These are phyloP conservation scores for Amaurobius ferox DNA, from an alignment of 2,888 invertebrate genomes.

Conservation along the genomic window DNA sequence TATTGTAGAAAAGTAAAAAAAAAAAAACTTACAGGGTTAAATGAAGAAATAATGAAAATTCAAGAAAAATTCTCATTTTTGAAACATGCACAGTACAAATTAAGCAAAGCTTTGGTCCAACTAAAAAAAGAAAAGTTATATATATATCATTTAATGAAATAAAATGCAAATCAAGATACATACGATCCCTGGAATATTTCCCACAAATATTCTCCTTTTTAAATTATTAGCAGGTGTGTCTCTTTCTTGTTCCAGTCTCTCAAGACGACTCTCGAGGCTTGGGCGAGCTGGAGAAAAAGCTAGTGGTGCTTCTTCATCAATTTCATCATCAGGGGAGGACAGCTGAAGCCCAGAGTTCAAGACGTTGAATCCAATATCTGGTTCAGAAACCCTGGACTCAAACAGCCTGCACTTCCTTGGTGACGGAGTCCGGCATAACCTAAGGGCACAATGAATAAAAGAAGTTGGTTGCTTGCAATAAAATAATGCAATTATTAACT, in stretches of 20 bases:
- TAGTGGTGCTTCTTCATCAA: slow-evolving; percentile 54
- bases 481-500: too few species aligned
- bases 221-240: slow-evolving; percentile 52
- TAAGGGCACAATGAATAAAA: background rate
- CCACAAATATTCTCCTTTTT: slow-evolving; percentile 72
- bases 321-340: slow-evolving; percentile 72
- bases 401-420: slow-evolving; percentile 74
- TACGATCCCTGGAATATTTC: slow-evolving; percentile 73
- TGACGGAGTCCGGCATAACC: slow-evolving; percentile 74
- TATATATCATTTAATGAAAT: too few species aligned
- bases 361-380: slow-evolving; percentile 71
- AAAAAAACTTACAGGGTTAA: too few species aligned
- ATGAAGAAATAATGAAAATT: too few species aligned
- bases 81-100: too few species aligned
- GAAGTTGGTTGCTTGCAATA: too few species aligned
- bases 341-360: slow-evolving; percentile 64
- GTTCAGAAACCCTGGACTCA: slow-evolving; percentile 70
- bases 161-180: too few species aligned
- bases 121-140: too few species aligned
- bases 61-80: too few species aligned
- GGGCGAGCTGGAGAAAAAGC: slow-evolving; percentile 40
- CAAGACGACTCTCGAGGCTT: slow-evolving; percentile 50
- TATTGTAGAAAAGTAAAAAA: too few species aligned
- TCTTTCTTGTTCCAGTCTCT: slow-evolving; percentile 57
- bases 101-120: too few species aligned